Conservation (phyloP, 2,888 invertebrate species). For the Stramonita haemastoma region DNA sequence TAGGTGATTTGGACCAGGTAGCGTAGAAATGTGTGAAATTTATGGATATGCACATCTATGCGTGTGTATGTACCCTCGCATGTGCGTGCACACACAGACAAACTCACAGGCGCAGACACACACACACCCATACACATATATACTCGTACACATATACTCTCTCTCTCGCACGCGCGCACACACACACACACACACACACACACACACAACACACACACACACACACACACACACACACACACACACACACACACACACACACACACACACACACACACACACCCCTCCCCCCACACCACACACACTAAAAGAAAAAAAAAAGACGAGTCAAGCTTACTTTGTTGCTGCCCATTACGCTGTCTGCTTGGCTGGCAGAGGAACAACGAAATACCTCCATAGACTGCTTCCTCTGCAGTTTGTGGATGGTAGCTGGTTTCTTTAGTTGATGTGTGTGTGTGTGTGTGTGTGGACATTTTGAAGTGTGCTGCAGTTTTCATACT, state of each 20-base stretch:
- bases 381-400: not conserved
- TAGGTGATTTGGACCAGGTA: not conserved
- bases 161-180: not conserved
- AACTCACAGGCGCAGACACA: not conserved
- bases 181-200: not conserved
- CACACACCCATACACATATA: not conserved
- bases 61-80: not conserved
- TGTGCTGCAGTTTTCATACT: not conserved
- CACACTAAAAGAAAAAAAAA: not conserved
- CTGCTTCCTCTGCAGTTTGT: not conserved
- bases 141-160: not conserved
- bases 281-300: not conserved
- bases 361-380: not conserved
- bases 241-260: slow-evolving; percentile 24
- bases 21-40: not conserved
- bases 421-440: not conserved
- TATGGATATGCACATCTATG: not conserved
- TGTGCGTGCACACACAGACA: not conserved
- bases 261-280: not conserved
- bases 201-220: not conserved
- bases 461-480: not conserved
- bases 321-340: too few relatives aligned
- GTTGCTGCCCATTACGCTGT: too few relatives aligned
- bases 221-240: not conserved
- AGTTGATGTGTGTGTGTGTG: not conserved